Evolutionary conservation across 1,140 invertebrate species (phyloP), one percentile per base, ranked within the genome.

Genomic region (Nautilus pompilius): DNA sequence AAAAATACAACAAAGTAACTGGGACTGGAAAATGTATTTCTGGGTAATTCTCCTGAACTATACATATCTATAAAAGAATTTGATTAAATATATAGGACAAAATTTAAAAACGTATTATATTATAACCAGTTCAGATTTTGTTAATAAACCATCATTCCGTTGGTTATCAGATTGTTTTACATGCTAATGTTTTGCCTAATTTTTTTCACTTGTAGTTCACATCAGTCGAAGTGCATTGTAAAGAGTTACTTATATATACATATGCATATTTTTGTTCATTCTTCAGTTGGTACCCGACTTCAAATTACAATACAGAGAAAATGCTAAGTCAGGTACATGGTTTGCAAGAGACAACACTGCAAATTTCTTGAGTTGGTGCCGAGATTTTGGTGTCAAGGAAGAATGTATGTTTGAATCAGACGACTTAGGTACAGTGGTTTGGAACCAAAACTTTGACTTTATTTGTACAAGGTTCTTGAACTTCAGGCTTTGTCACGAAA

Each of bases 341-440:
- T 95, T 95, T 81, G 91, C 95, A 29, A 87, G 95, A 70, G 95
- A 98, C 85, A 98, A 98, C 83, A 90, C 97, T 5, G 93, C 92
- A 67, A 96, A 96, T 84, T 98, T 97, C 81, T 95, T 97, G 69
- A 87, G 87, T 17, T 93, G 90, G 90, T 94, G 92, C 79, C 86
- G 93, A 62, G 66, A 72, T 79, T 92, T 78, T 86, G 90, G 80
- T 88, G 91, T 98, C 67, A 89, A 93, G 62, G 93, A 96, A 41
- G 96, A 93, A 78, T 88, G 96, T 3, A 86, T 97, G 45, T 98
- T 97, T 80, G 95, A 98, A 86, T 95, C 94, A 20, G 95, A 98
- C 79, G 95, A 97, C 80, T 84, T 97, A 66, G 95, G 96, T 68
- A 85, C n/a, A n/a, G n/a, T n/a, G n/a, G n/a, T n/a, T n/a, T n/a